phyloP scores from a whole-genome alignment of 2,797 vertebrate species.

The Erpetoichthys calabaricus region DNA sequence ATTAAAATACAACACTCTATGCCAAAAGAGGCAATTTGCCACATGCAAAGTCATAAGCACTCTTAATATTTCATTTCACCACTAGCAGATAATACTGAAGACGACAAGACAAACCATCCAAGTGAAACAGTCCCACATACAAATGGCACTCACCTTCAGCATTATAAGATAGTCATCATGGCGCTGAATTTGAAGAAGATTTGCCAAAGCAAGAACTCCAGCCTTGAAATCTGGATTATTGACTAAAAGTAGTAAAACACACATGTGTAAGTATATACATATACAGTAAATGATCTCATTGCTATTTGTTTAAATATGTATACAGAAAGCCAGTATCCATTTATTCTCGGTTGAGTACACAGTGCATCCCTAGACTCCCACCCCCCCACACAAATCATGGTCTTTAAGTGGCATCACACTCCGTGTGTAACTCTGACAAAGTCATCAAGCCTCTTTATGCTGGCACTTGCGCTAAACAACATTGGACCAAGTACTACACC shows the following conservation, averaged over 20 bases:
- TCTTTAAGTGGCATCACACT: too few species aligned
- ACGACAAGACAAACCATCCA: not conserved
- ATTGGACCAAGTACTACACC: too few species aligned
- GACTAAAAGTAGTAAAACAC: conserved; percentile 39
- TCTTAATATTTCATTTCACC: too few species aligned
- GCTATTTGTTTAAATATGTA: not conserved
- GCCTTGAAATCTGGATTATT: conserved; percentile 91
- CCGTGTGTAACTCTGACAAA: too few species aligned
- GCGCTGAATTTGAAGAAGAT: conserved; percentile 84
- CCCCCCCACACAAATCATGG: too few species aligned
- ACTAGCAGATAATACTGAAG: too few species aligned
- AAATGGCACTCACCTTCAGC: conserved; percentile 71
- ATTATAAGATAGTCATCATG: conserved; percentile 93
- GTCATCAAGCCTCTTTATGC: too few species aligned
- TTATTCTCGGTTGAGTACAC: not conserved
- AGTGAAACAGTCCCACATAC: not conserved
- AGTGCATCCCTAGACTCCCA: too few species aligned
- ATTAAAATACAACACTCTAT: too few species aligned
- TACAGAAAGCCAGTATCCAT: not conserved
- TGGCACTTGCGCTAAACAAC: too few species aligned
- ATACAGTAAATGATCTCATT: not conserved
- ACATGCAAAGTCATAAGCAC: too few species aligned
- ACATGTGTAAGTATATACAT: not conserved
- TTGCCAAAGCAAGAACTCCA: conserved; percentile 79
- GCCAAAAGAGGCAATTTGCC: too few species aligned